Conservation (phyloP, 2,888 invertebrate genomes). For the Agrotis clavis region DNA sequence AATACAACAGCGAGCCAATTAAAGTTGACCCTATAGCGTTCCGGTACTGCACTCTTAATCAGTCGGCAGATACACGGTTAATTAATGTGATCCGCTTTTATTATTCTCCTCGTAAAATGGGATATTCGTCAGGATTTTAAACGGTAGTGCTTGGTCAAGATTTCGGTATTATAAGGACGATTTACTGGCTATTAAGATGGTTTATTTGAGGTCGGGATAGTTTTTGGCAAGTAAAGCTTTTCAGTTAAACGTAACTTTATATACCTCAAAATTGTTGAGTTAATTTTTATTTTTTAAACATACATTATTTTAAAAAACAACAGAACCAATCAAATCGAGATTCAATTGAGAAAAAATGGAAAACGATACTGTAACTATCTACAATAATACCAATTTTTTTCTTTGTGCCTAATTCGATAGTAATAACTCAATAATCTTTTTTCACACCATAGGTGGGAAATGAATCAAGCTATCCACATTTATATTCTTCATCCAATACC, state of each 20-base stretch:
- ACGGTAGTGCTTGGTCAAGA: constrained; percentile 48
- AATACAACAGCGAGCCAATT: constrained; percentile 86
- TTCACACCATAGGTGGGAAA: too few relatives aligned
- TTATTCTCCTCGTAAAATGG: constrained; percentile 80
- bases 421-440: too few relatives aligned
- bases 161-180: constrained; percentile 46
- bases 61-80: constrained; percentile 87
- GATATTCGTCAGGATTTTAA: constrained; percentile 72
- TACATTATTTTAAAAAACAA: too few relatives aligned
- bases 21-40: constrained; percentile 87
- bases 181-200: constrained; percentile 46
- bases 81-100: constrained; percentile 88
- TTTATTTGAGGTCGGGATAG: constrained; percentile 22
- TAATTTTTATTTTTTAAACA: neutral
- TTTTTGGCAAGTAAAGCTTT: constrained; percentile 9
- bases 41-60: constrained; percentile 89
- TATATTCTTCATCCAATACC: neutral
- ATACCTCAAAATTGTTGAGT: neutral
- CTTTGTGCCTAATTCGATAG: too few relatives aligned
- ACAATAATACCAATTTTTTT: too few relatives aligned
- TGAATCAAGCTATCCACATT: neutral
- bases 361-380: too few relatives aligned
- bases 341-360: too few relatives aligned
- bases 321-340: too few relatives aligned
- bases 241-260: neutral